phyloP scores from a whole-genome alignment of 2,113 vertebrate species.

The Hippocampus mohnikei region DNA sequence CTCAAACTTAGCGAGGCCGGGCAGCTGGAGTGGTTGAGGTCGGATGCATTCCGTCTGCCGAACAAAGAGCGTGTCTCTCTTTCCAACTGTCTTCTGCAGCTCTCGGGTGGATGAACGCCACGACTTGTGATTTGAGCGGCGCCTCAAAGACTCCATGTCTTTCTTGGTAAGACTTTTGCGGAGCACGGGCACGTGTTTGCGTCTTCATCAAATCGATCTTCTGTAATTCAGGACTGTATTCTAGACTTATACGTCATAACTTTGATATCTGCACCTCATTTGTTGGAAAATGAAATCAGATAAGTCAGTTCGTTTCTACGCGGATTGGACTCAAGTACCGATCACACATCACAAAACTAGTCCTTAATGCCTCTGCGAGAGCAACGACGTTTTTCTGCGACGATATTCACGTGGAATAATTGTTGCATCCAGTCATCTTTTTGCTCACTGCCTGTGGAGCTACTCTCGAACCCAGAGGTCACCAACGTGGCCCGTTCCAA shows the following conservation, averaged over 20 bases:
- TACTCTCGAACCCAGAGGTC: no score
- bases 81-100: slow-evolving; percentile 32
- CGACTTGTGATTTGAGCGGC: slow-evolving; percentile 27
- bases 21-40: slow-evolving; percentile 1
- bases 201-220: background rate
- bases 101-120: slow-evolving; percentile 60
- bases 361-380: no score
- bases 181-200: background rate
- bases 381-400: no score
- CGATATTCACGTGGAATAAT: no score
- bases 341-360: no score
- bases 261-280: no score
- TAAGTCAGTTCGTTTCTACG: background rate
- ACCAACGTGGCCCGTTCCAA: no score
- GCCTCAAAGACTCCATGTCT: slow-evolving; percentile 73
- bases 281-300: background rate
- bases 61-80: slow-evolving; percentile 7
- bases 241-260: no score
- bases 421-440: no score
- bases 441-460: no score
- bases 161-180: slow-evolving; percentile 71
- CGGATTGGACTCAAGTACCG: no score
- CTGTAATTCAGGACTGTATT: no score
- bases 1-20: background rate
- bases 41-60: slow-evolving; percentile 30